These are phyloP conservation scores for Cetonia aurata DNA, from an alignment of 2,888 invertebrate species.

Conservation along the genomic window DNA sequence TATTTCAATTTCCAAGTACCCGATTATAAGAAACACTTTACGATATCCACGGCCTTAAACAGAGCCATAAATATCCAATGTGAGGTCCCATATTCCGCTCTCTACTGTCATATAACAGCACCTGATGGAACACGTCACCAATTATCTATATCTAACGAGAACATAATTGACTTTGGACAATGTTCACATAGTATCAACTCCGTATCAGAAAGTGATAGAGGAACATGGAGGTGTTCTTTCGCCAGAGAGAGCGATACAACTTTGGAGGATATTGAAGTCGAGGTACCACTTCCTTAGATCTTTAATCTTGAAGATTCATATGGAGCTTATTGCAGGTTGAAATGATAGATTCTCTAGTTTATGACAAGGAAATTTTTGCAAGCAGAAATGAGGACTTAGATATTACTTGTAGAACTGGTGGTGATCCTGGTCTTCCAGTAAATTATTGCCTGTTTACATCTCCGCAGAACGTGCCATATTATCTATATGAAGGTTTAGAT, in stretches of 20 bases:
- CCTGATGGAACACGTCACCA: background rate
- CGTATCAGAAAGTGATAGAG: background rate
- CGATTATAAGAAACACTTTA: constrained; percentile 1
- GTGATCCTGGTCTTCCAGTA: background rate
- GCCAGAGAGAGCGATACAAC: background rate
- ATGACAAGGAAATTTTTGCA: background rate
- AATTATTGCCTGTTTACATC: background rate
- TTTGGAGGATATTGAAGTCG: background rate
- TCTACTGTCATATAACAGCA: constrained; percentile 10
- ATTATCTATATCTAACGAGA: background rate
- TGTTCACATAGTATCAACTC: background rate
- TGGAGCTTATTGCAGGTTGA: background rate
- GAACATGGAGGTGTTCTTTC: constrained; percentile 7
- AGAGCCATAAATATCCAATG: background rate
- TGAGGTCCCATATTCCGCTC: constrained; percentile 2
- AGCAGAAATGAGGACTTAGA: background rate
- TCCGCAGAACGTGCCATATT: constrained; percentile 6
- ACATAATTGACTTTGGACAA: background rate
- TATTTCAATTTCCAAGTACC: background rate
- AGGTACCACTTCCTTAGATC: background rate
- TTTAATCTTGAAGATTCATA: background rate
- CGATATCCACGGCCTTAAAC: background rate
- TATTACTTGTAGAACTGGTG: background rate
- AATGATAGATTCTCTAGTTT: background rate
- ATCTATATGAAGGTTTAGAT: constrained; percentile 6